A percentile compares a stretch with the other conserved stretches of the same genome.
These are phyloP conservation scores for Deilephila porcellus DNA, from an alignment of 2,888 invertebrate genomes.

Conservation along the genomic window DNA sequence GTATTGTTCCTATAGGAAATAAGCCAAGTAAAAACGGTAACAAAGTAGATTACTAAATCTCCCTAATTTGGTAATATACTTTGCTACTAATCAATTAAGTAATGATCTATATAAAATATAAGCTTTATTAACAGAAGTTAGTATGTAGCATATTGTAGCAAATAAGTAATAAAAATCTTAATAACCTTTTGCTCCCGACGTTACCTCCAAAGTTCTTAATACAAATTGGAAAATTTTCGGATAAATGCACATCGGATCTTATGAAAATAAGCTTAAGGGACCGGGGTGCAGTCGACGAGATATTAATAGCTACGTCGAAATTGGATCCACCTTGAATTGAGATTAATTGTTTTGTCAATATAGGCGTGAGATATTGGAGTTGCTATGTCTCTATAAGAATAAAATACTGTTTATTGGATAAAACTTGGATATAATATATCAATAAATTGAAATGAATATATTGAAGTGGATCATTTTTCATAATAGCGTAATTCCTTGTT, in stretches of 20 bases:
- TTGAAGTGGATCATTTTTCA: not conserved
- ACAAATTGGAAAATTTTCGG: constrained; percentile 49
- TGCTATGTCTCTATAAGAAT: not conserved
- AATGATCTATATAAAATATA: not conserved
- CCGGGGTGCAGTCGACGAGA: constrained; percentile 3
- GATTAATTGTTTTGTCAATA: constrained; percentile 21
- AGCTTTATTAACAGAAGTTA: not conserved
- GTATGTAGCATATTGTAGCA: not conserved
- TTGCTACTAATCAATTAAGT: no score
- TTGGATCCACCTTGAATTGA: not conserved
- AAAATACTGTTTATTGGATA: no score
- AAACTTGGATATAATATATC: not conserved
- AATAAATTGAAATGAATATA: not conserved
- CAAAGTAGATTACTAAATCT: no score
- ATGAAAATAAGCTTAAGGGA: constrained; percentile 18
- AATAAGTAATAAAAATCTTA: not conserved
- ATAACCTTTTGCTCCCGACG: not conserved
- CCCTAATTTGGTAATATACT: no score
- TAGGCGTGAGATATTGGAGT: not conserved
- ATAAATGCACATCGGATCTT: constrained; percentile 39
- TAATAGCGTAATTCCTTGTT: no score
- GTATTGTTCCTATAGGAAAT: no score
- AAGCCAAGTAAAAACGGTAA: no score
- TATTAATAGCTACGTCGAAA: constrained; percentile 2
- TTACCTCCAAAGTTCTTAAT: constrained; percentile 41